These are phyloP conservation scores for Ibycter americanus DNA, from an alignment of 2,797 vertebrate genomes.

Conservation along the genomic window DNA sequence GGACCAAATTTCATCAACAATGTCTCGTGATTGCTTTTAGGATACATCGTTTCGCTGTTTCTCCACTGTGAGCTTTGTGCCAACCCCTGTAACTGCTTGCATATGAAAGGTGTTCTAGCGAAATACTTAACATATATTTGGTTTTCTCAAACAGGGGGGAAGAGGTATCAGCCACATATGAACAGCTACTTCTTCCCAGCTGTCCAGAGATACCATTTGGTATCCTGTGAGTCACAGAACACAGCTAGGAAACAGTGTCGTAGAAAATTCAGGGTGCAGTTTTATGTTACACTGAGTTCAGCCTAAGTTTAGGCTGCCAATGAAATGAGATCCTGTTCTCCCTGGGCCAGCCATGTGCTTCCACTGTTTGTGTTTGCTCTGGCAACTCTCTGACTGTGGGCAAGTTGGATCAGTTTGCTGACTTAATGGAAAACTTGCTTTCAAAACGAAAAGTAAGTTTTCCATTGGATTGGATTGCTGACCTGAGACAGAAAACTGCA, in stretches of 20 bases:
- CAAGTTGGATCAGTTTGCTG: background rate
- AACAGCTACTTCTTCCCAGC: background rate
- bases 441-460: background rate
- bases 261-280: background rate
- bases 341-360: background rate
- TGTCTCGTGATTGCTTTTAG: background rate
- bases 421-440: conserved; percentile 10
- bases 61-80: background rate
- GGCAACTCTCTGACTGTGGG: background rate
- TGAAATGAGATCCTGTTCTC: background rate
- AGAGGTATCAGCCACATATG: background rate
- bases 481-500: background rate
- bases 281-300: background rate
- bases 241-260: background rate
- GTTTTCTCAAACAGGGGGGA: background rate
- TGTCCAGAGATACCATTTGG: background rate
- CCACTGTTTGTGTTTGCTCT: conserved; percentile 35
- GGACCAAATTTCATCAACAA: background rate
- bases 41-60: background rate
- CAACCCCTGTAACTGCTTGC: background rate
- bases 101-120: rapidly evolving
- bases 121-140: background rate
- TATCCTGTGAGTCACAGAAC: background rate
- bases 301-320: background rate
- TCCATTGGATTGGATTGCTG: background rate